Base-by-base conservation (phyloP, 2,888 invertebrate genomes). In the Deilephila elpenor region DNA sequence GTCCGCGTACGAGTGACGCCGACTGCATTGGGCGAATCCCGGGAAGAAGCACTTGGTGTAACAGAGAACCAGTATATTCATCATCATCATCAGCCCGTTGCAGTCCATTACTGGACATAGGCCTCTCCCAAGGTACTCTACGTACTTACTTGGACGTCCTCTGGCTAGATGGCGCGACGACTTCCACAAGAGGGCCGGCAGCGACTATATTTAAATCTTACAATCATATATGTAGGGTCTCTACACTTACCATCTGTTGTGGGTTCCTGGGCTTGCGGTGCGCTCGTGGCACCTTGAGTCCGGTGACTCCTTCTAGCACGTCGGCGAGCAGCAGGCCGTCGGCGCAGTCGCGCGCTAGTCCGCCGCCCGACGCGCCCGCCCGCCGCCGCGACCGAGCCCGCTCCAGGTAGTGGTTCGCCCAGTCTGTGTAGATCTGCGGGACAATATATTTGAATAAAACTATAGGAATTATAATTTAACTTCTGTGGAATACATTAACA, bases 391-490 rank as follows among this genome's bases (percentile, higher is more conserved):
- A 98, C 79, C 97, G 96, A 74, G 98, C 97, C 86, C 98, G 97
- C 91, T 99, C 99, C 95, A 99, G 93, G 92, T 99, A 99, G 89
- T 99, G 99, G 93, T 99, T 99, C 71, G 99, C 99, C 99, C 99
- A 99, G 95, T 99, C 99, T 74, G 99, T 99, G 94, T 99, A 99
- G 87, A 99, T 98, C 99, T 99, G 96, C 32, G 56, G n/a, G 20
- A 72, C 11, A 25, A 59, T 67, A n/a, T 37, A 64, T 6, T 11
- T 19, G 25, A 29, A 29, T 56, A 5, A 44, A 8, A 44, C 2
- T 3, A 11, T 44, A 3, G 11, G 1, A 14, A 44, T 44, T 11
- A 44, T 44, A 14, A 44, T 3, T 11, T 14, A 1, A 44, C 14
- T 44, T 44, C 44, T 44, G 44, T 44, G 11, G 14, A 14, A 14